A percentile compares a stretch with the other conserved stretches of the same genome.
phyloP scores from a whole-genome alignment of 2,888 invertebrate genomes.

The Apamea crenata region DNA sequence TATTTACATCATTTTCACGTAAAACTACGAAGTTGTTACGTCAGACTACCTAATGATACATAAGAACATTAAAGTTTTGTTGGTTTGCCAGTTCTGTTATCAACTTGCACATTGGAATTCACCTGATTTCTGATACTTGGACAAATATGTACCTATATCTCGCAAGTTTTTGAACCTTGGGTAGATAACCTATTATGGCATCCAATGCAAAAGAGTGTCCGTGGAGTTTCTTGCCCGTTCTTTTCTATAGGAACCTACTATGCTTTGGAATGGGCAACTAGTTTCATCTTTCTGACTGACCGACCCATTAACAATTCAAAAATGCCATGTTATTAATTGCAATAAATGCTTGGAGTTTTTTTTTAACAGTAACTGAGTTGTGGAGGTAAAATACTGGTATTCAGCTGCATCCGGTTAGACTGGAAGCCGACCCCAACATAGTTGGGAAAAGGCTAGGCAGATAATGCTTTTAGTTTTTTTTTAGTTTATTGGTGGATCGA shows the following conservation, averaged over 20 bases:
- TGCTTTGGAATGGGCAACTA: background rate
- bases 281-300: background rate
- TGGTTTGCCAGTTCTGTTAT: background rate
- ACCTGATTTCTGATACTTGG: background rate
- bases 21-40: background rate
- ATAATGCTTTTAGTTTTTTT: too few species aligned
- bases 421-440: too few species aligned
- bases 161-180: background rate
- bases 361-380: too few species aligned
- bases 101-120: background rate
- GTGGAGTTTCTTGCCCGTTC: background rate
- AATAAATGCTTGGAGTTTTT: background rate
- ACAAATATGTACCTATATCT: background rate
- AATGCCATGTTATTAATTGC: background rate
- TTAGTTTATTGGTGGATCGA: background rate
- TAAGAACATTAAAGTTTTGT: background rate
- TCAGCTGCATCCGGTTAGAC: too few species aligned
- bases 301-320: background rate
- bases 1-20: constrained; percentile 9
- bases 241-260: background rate
- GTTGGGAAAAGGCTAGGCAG: too few species aligned
- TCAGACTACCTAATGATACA: background rate
- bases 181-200: background rate
- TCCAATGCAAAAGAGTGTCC: background rate
- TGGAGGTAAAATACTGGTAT: too few species aligned